These are phyloP conservation scores for Cerastis leucographa DNA, from an alignment of 2,888 invertebrate species.

Conservation along the genomic window DNA sequence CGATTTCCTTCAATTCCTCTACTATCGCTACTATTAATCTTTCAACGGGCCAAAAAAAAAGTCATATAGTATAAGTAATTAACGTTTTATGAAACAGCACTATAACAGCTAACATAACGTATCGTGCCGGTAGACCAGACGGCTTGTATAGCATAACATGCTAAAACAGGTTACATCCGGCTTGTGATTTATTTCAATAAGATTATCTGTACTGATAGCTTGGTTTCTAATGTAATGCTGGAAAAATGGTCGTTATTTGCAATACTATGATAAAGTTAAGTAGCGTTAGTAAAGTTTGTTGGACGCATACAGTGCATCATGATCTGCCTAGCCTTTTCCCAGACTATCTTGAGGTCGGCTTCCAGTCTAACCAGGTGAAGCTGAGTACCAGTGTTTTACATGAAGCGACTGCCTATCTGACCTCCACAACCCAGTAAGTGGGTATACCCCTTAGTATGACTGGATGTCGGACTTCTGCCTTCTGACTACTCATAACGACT, in stretches of 20 bases:
- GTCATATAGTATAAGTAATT: conserved; percentile 7
- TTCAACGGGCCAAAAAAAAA: conserved; percentile 5
- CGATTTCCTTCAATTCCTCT: background rate
- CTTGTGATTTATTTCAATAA: conserved; percentile 60
- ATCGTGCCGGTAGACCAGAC: conserved; percentile 42
- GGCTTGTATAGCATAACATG: conserved; percentile 44
- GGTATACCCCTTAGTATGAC: too few relatives aligned
- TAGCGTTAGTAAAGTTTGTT: background rate
- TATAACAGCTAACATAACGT: conserved; percentile 1
- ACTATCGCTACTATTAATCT: conserved; percentile 13
- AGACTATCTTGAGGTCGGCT: too few relatives aligned
- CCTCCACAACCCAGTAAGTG: too few relatives aligned
- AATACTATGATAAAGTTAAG: conserved; percentile 17
- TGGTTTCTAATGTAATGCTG: conserved; percentile 11
- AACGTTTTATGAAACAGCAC: conserved; percentile 32
- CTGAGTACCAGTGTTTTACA: too few relatives aligned
- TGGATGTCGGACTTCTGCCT: too few relatives aligned
- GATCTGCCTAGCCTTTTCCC: too few relatives aligned
- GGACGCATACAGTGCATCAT: too few relatives aligned
- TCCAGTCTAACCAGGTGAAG: too few relatives aligned
- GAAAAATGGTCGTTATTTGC: conserved; percentile 30
- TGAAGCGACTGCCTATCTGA: too few relatives aligned
- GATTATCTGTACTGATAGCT: conserved; percentile 60
- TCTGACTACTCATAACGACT: too few relatives aligned
- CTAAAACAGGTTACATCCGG: conserved; percentile 61